phyloP scores from a whole-genome alignment of 53 echinoderm and acorn worm species.

The Temnopleurus reevesii region DNA sequence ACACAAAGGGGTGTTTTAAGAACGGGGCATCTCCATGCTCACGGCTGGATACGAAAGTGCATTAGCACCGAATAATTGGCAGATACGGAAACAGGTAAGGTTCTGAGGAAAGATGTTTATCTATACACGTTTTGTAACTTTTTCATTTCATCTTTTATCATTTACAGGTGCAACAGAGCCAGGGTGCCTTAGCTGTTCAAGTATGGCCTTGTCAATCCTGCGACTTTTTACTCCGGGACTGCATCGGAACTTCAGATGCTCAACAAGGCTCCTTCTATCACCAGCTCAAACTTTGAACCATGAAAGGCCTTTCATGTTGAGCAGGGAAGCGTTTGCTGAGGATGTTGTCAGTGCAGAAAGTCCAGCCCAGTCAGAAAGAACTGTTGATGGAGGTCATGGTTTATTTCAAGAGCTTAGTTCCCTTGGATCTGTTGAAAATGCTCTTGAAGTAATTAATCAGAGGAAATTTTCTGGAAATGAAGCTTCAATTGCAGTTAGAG shows the following conservation, averaged over 20 bases:
- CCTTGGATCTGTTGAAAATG: slow-evolving; percentile 33
- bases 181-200: neutral
- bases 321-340: neutral
- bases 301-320: neutral
- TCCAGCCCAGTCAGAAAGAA: neutral
- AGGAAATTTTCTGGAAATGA: slow-evolving; percentile 58
- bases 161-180: neutral
- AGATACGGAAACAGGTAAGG: no score
- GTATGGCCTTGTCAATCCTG: neutral
- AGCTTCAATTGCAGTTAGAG: slow-evolving; percentile 66
- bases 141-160: neutral
- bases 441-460: slow-evolving; percentile 15
- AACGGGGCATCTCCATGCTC: no score
- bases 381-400: neutral
- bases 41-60: no score
- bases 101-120: no score
- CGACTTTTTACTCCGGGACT: neutral
- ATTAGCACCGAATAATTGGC: no score
- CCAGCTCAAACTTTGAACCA: neutral
- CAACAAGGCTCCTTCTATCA: neutral
- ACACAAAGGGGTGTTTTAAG: no score
- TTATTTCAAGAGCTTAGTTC: slow-evolving; percentile 28
- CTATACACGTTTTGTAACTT: no score
- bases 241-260: slow-evolving; percentile 21
- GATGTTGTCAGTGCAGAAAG: neutral